A percentile compares a stretch with the other conserved stretches of the same genome.
These are phyloP conservation scores for Pollenia labialis DNA, from an alignment of 2,888 invertebrate genomes.

Conservation along the genomic window DNA sequence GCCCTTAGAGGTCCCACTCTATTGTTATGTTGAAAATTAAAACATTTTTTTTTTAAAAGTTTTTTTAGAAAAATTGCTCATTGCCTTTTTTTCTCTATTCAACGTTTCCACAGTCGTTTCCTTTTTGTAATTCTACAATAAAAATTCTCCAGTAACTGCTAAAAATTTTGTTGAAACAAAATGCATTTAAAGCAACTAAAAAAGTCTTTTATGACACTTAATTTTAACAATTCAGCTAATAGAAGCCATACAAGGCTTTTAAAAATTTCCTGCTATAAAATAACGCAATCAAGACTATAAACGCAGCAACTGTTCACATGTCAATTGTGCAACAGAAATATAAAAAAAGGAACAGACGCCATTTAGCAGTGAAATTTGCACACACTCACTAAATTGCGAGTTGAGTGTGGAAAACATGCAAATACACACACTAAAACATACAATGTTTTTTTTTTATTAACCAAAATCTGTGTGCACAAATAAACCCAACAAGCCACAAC, in stretches of 20 bases:
- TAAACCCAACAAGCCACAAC: no score
- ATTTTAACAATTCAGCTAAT: neutral
- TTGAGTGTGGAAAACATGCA: neutral
- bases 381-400: neutral
- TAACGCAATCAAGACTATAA: slow-evolving; percentile 1
- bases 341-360: neutral
- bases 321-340: neutral
- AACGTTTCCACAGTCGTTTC: no score
- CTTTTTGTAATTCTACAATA: no score
- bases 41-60: no score
- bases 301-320: slow-evolving; percentile 17
- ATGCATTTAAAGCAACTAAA: neutral
- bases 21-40: no score
- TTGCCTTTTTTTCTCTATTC: no score
- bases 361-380: neutral
- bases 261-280: neutral
- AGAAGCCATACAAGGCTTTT: neutral
- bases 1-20: no score
- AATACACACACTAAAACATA: neutral
- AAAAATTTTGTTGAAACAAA: neutral
- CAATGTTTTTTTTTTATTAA: neutral
- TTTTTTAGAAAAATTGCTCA: no score
- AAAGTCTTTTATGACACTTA: neutral
- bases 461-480: neutral
- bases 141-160: no score